These are phyloP conservation scores for Erpetoichthys calabaricus DNA, from an alignment of 2,797 vertebrate species.

Conservation along the genomic window DNA sequence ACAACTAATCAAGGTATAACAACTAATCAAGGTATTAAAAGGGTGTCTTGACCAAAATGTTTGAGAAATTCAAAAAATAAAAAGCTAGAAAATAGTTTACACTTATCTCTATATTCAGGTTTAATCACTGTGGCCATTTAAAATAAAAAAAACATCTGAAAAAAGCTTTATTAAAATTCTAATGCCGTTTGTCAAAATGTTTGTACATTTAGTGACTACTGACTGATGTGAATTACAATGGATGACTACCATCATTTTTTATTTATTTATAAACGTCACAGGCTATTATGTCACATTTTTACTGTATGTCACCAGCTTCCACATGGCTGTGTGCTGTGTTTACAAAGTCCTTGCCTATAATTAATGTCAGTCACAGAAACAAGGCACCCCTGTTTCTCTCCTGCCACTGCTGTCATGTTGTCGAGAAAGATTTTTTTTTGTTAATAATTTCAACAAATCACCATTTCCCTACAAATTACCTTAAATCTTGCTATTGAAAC, in stretches of 20 bases:
- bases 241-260: conserved; percentile 31
- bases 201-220: neutral
- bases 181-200: too few species aligned
- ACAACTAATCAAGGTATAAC: too few species aligned
- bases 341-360: conserved; percentile 40
- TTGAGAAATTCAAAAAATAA: too few species aligned
- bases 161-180: neutral
- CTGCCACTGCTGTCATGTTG: conserved; percentile 30
- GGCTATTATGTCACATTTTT: conserved; percentile 23
- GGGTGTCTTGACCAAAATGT: too few species aligned
- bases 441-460: conserved; percentile 26
- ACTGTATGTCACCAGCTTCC: conserved; percentile 25
- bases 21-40: too few species aligned
- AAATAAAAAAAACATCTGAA: neutral
- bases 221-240: conserved; percentile 32
- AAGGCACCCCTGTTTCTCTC: conserved; percentile 40
- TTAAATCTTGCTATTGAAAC: conserved; percentile 25
- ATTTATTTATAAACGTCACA: conserved; percentile 34
- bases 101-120: too few species aligned
- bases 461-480: conserved; percentile 26
- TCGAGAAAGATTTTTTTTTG: conserved; percentile 20
- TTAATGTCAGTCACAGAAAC: conserved; percentile 39
- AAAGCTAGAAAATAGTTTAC: too few species aligned
- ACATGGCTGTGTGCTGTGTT: conserved; percentile 31
- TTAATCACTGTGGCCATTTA: too few species aligned